Percentiles rank a stretch among this genome's conserved stretches.
phyloP scores from a whole-genome alignment of 2,797 vertebrate species.

The Scolopax bukidnonensis region DNA sequence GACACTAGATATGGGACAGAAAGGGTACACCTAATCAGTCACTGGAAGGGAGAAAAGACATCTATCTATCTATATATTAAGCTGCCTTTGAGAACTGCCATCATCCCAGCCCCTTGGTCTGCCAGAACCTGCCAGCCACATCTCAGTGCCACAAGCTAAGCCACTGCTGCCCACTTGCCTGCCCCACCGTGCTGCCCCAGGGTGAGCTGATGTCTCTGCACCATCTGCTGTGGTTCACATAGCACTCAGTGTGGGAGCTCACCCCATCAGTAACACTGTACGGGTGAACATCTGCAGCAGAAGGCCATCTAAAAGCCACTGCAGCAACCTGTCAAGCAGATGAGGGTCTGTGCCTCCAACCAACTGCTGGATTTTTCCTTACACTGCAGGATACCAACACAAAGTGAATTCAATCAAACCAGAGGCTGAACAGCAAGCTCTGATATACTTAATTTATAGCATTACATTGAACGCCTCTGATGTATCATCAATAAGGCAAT shows the following conservation, averaged over 20 bases:
- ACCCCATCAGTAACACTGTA: background rate
- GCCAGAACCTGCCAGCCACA: background rate
- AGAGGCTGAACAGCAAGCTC: background rate
- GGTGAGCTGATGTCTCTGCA: background rate
- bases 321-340: background rate
- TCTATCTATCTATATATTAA: background rate
- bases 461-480: background rate
- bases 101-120: fast-evolving
- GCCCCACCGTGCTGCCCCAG: fast-evolving
- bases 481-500: background rate
- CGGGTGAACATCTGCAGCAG: background rate
- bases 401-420: background rate
- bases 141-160: background rate
- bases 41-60: background rate
- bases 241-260: background rate
- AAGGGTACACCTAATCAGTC: fast-evolving
- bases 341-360: background rate
- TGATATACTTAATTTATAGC: background rate
- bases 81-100: background rate
- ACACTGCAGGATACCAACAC: background rate
- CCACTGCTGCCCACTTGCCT: fast-evolving
- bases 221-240: background rate
- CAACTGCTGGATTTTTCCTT: background rate
- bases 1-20: background rate
- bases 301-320: background rate